Percentiles rank a stretch among this genome's conserved stretches.
These are phyloP conservation scores for Tortrix viridana DNA, from an alignment of 2,888 invertebrate species.

Conservation along the genomic window DNA sequence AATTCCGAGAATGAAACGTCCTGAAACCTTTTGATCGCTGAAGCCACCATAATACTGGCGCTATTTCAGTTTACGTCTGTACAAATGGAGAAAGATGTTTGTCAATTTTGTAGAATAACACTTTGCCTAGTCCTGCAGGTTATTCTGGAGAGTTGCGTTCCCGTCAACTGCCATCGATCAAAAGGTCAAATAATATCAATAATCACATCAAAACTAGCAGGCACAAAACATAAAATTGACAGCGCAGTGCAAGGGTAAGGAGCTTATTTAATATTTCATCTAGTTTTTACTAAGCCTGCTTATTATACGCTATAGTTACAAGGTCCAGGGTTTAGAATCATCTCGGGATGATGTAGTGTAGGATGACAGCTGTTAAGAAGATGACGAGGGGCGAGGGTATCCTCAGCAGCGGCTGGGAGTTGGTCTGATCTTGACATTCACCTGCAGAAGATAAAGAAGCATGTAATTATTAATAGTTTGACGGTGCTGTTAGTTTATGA, in stretches of 20 bases:
- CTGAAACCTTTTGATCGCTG: constrained; percentile 1
- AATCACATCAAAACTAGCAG: constrained; percentile 36
- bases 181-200: constrained; percentile 8
- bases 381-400: constrained; percentile 56
- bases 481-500: no score
- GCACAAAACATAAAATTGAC: constrained; percentile 34
- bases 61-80: no score
- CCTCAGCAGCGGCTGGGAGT: constrained; percentile 58
- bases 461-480: not conserved
- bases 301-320: constrained; percentile 59
- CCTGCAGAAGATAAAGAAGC: constrained; percentile 72
- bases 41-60: no score
- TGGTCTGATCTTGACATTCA: constrained; percentile 84
- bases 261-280: constrained; percentile 28
- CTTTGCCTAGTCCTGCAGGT: no score
- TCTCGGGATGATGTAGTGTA: constrained; percentile 71
- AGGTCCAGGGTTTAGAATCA: constrained; percentile 64
- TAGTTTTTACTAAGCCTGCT: constrained; percentile 37
- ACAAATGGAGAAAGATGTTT: no score
- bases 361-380: constrained; percentile 52
- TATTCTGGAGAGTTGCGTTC: no score
- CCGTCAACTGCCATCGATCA: not conserved
- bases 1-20: constrained; percentile 4
- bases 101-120: no score
- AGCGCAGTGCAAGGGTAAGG: constrained; percentile 31